Evolutionary conservation across 2,888 invertebrate species (phyloP).

Genomic region (Augochlorella aurata): DNA sequence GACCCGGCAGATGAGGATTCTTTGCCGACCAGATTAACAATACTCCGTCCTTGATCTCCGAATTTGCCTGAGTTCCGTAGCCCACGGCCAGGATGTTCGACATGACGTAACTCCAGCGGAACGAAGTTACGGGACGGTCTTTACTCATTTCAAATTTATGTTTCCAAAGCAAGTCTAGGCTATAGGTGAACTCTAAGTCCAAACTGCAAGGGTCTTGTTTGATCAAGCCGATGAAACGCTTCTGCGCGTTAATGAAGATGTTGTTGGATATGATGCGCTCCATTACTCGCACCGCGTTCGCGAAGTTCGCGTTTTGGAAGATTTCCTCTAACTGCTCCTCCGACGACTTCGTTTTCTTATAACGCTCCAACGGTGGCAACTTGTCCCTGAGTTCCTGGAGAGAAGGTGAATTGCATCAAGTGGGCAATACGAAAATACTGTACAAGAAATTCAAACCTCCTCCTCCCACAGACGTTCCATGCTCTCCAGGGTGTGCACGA

Average conservation of each 20-base stretch:
- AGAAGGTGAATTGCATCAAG: not conserved
- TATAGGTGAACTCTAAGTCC: slow-evolving; percentile 87
- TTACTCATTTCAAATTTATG: slow-evolving; percentile 83
- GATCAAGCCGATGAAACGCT: slow-evolving; percentile 87
- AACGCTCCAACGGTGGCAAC: slow-evolving; percentile 27
- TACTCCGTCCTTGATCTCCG: slow-evolving; percentile 84
- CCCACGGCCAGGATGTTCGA: slow-evolving; percentile 89
- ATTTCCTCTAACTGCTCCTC: slow-evolving; percentile 79
- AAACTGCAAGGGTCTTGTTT: slow-evolving; percentile 85
- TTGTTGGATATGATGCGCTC: slow-evolving; percentile 89
- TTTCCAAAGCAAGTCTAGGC: slow-evolving; percentile 87
- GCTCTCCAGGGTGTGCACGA: slow-evolving; percentile 48
- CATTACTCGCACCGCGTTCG: slow-evolving; percentile 85
- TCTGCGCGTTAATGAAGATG: slow-evolving; percentile 86
- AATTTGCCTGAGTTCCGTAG: slow-evolving; percentile 83
- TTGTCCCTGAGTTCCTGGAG: slow-evolving; percentile 51
- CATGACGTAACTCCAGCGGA: slow-evolving; percentile 88
- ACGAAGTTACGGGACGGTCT: slow-evolving; percentile 84
- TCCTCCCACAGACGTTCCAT: slow-evolving; percentile 31
- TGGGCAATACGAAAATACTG: not conserved
- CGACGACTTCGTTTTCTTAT: not conserved
- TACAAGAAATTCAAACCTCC: slow-evolving; percentile 36
- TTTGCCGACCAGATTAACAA: slow-evolving; percentile 89
- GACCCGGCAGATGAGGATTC: slow-evolving; percentile 90
- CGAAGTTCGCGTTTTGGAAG: slow-evolving; percentile 70